Percentiles rank a stretch among this genome's conserved stretches.
phyloP scores from a whole-genome alignment of 2,797 vertebrate species.

The Masticophis lateralis region DNA sequence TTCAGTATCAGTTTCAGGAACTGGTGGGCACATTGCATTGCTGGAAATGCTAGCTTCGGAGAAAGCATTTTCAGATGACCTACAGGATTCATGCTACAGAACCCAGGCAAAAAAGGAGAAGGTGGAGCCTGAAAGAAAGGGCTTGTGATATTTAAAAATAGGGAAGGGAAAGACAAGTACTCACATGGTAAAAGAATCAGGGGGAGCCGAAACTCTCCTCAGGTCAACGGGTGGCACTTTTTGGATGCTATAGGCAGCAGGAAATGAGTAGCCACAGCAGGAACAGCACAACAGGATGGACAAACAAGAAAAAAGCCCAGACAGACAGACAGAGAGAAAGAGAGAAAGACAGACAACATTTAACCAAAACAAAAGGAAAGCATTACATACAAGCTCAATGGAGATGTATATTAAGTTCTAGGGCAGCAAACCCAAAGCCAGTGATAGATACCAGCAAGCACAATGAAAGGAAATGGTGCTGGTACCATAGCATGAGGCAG shows the following conservation, averaged over 20 bases:
- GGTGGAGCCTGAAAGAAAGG: background rate
- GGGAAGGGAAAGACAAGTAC: conserved; percentile 73
- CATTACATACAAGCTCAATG: conserved; percentile 61
- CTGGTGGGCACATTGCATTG: background rate
- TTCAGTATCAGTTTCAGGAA: background rate
- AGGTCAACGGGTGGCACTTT: conserved; percentile 97
- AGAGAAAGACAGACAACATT: conserved; percentile 41
- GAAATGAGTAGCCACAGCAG: conserved; percentile 74
- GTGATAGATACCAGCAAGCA: conserved; percentile 60
- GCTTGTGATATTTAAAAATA: conserved; percentile 4
- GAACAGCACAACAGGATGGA: conserved; percentile 68
- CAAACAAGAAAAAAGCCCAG: conserved; percentile 68
- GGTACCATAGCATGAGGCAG: conserved; percentile 25
- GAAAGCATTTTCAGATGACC: background rate
- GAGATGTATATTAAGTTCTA: conserved; percentile 63
- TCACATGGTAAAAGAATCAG: conserved; percentile 98
- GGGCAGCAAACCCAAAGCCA: conserved; percentile 47
- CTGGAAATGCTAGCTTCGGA: conserved; percentile 8
- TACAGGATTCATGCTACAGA: background rate
- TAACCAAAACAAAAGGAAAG: conserved; percentile 77
- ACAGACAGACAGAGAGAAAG: conserved; percentile 36
- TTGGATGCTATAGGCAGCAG: conserved; percentile 88
- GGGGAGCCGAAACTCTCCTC: conserved; percentile 97
- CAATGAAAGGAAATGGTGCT: conserved; percentile 51
- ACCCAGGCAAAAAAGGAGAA: background rate